phyloP scores from a whole-genome alignment of 2,797 vertebrate species.

The Spheniscus humboldti region DNA sequence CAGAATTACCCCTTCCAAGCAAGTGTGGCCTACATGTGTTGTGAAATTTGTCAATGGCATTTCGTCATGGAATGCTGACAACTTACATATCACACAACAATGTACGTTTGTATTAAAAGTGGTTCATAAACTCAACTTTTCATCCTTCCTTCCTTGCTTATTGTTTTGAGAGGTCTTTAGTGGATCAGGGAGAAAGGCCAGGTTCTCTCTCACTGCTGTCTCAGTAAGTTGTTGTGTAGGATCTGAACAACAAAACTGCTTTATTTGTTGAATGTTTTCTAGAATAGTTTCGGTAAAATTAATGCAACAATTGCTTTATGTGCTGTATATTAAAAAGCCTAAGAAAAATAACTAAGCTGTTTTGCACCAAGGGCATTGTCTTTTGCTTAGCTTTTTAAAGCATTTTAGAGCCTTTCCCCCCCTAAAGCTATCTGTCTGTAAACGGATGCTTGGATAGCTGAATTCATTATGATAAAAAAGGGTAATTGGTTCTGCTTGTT shows the following conservation, averaged over 20 bases:
- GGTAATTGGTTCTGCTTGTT: neutral
- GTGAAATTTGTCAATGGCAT: neutral
- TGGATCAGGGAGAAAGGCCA: neutral
- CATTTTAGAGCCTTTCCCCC: neutral
- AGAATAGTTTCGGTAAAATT: neutral
- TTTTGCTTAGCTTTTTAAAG: neutral
- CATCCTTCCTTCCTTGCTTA: neutral
- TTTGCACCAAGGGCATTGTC: neutral
- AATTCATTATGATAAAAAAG: neutral
- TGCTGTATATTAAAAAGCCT: neutral
- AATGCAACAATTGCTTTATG: neutral
- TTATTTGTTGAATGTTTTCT: neutral
- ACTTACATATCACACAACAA: neutral
- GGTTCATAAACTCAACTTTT: neutral
- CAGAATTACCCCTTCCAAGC: neutral
- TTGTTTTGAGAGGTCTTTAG: neutral
- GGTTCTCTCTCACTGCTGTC: neutral
- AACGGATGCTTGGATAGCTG: neutral
- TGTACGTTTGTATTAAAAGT: neutral
- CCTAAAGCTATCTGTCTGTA: neutral
- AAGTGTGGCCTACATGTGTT: neutral
- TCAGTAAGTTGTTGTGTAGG: neutral
- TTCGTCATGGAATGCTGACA: neutral
- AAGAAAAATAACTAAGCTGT: neutral
- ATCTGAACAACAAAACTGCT: neutral